A percentile compares a stretch with the other conserved stretches of the same genome.
Evolutionary conservation across 2,888 invertebrate genomes (phyloP).

Genomic region (Tipula lateralis): DNA sequence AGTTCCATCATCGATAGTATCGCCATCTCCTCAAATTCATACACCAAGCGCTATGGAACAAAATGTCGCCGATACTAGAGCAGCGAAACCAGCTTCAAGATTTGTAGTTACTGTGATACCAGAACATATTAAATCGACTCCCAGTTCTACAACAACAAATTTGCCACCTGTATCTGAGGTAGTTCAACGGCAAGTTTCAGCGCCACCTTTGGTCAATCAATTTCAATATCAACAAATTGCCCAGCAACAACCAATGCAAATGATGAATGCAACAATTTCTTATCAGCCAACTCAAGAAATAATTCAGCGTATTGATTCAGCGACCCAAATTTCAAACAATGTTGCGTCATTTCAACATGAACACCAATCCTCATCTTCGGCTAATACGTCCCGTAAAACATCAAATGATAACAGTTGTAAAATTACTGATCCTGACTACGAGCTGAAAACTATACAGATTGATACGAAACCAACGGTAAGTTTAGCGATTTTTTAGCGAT

Average conservation of each 20-base stretch:
- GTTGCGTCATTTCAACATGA: not conserved
- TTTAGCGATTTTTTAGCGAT: not conserved
- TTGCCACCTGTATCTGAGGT: not conserved
- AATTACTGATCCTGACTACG: not conserved
- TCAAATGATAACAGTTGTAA: slow-evolving; percentile 12
- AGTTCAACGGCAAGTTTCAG: not conserved
- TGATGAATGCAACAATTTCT: not conserved
- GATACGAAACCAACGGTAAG: not conserved
- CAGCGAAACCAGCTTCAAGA: slow-evolving; percentile 33
- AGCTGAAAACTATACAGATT: not conserved
- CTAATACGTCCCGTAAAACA: not conserved
- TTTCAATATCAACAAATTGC: not conserved
- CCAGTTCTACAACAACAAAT: not conserved
- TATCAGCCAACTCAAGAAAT: not conserved
- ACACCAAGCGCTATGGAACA: slow-evolving; percentile 6
- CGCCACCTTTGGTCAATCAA: not conserved
- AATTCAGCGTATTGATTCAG: not conserved
- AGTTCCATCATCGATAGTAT: no score
- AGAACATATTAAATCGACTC: not conserved
- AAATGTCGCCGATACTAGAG: not conserved
- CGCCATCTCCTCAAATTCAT: slow-evolving; percentile 34
- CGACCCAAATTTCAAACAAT: not conserved
- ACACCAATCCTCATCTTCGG: not conserved
- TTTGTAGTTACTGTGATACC: slow-evolving; percentile 36
- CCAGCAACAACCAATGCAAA: slow-evolving; percentile 9